Evolutionary conservation across 2,797 vertebrate species (phyloP).

Genomic region (Harpagifer antarcticus): DNA sequence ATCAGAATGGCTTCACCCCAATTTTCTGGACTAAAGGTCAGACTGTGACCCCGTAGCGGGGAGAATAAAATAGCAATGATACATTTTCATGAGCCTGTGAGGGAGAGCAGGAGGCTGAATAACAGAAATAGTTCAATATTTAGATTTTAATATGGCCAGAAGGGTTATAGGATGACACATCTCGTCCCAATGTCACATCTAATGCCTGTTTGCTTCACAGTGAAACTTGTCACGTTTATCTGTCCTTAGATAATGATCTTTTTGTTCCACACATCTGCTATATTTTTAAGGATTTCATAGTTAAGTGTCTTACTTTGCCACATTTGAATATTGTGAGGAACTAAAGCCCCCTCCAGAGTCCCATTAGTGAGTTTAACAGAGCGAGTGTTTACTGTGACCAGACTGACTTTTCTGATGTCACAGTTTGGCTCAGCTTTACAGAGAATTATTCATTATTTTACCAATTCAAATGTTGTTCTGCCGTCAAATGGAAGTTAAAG

Average conservation of each 20-base stretch:
- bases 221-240: constrained; percentile 8
- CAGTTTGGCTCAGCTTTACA: constrained; percentile 29
- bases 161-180: constrained; percentile 26
- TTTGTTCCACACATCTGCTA: constrained; percentile 21
- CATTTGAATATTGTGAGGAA: constrained; percentile 17
- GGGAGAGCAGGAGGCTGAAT: constrained; percentile 15
- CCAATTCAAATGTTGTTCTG: constrained; percentile 14
- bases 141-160: constrained; percentile 11
- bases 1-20: constrained; percentile 27
- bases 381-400: constrained; percentile 44
- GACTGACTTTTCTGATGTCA: constrained; percentile 23
- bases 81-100: constrained; percentile 40
- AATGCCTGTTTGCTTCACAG: constrained; percentile 20
- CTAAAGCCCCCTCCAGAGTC: constrained; percentile 31
- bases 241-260: constrained; percentile 3
- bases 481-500: constrained; percentile 28
- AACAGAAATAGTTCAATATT: background rate
- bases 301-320: constrained; percentile 21
- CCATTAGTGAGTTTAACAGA: constrained; percentile 36
- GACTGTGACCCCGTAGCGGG: constrained; percentile 11
- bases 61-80: constrained; percentile 26
- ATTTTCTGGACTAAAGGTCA: constrained; percentile 14
- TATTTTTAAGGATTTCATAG: constrained; percentile 35
- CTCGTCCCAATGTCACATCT: background rate
- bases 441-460: constrained; percentile 6